phyloP scores from a whole-genome alignment of 2,797 vertebrate species.

The Delichon dasypus region DNA sequence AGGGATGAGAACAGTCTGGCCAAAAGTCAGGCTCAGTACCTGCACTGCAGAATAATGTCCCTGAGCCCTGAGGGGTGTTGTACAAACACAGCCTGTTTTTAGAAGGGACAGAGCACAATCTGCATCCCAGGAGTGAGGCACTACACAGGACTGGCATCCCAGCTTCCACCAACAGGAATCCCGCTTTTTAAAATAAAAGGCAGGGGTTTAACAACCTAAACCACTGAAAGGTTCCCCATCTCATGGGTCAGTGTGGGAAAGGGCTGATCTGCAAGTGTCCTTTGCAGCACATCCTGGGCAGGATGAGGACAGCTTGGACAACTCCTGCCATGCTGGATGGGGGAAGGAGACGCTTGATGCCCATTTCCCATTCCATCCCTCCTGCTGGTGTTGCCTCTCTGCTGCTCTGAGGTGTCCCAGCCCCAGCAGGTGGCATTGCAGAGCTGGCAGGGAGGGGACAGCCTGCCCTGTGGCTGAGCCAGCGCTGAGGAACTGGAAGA shows the following conservation, averaged over 20 bases:
- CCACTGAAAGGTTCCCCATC: neutral
- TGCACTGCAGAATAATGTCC: neutral
- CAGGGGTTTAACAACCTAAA: neutral
- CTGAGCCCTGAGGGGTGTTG: neutral
- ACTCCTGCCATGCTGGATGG: neutral
- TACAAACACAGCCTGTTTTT: neutral
- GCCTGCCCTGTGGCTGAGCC: neutral
- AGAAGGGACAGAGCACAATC: neutral
- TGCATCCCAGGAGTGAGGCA: neutral
- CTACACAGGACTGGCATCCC: neutral
- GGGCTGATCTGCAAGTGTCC: neutral
- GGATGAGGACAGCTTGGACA: neutral
- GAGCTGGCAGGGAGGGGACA: neutral
- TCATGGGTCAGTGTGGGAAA: neutral
- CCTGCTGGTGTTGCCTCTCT: neutral
- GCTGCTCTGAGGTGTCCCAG: neutral
- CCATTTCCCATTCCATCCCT: too few species aligned
- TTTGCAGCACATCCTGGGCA: neutral
- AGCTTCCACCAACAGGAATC: neutral
- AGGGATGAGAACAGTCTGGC: neutral
- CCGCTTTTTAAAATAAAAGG: neutral
- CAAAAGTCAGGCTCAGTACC: neutral
- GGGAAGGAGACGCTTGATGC: neutral
- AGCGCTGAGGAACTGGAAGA: rapidly evolving
- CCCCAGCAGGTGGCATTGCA: conserved; percentile 8